Evolutionary conservation across 2,797 vertebrate species (phyloP), one percentile per base, ranked within the genome.

Genomic region (Darevskia nairensis): DNA sequence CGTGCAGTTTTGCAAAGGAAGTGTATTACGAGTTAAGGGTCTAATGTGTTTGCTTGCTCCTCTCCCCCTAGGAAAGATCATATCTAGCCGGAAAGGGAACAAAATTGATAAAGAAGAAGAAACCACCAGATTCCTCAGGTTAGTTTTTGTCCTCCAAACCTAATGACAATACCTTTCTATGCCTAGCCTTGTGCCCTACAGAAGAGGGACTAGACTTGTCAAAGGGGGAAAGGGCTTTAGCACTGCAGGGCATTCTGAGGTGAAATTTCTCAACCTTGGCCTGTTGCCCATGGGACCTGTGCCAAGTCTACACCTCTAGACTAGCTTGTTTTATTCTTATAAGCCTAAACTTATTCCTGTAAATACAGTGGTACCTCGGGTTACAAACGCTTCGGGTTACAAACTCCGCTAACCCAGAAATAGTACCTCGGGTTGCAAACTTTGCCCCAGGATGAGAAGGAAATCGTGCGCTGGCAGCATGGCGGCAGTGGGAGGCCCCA

Each of bases 41-140:
- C 9, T 93, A 76, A 90, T 81, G 2, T 6, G 19, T 86, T 66
- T 83, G n/a, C 69, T 96, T 46, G 8, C 13, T 39, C 35, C 93
- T 93, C 50, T 88, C 44, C n/a, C 85, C 44, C 11, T 97, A 97
- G 85, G 98, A 98, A 80, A 97, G 96, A 89, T 90, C 95, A 81
- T 96, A 95, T 76, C 82, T 96, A 44, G 96, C 86, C 91, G 93
- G 94, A 85, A 97, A 96, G 19, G 97, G 96, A 87, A 90, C 92
- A 72, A 97, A 97, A 86, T 81, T 92, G 59, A 95, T 96, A 91
- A 97, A 97, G 95, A 97, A 96, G 91, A 97, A 96, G 93, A 98
- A 96, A 93, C 96, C 97, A 27, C 96, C 94, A 4, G 95, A 97
- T 87, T 89, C 96, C 5, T 87, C 97, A 97, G 98, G 98, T 99